These are phyloP conservation scores for Drosophila koepferae DNA, from an alignment of 2,888 invertebrate species.

Conservation along the genomic window DNA sequence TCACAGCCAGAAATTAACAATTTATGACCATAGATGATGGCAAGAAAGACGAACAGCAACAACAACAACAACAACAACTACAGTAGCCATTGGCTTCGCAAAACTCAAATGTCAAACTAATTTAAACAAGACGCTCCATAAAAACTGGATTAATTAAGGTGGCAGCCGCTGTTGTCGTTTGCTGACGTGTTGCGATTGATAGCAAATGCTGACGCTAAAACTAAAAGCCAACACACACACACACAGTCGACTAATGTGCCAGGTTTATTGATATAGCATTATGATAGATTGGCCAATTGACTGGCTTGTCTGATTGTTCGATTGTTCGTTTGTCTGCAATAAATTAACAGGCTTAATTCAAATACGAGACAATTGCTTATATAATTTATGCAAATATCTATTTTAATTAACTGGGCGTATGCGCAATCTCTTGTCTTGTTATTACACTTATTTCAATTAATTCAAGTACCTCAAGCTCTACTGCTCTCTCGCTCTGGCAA, in stretches of 20 bases:
- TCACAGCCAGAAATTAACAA: slow-evolving; percentile 65
- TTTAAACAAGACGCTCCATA: slow-evolving; percentile 70
- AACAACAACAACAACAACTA: slow-evolving; percentile 14
- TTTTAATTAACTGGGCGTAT: slow-evolving; percentile 77
- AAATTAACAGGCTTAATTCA: slow-evolving; percentile 34
- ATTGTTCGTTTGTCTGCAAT: slow-evolving; percentile 22
- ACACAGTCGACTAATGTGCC: not conserved
- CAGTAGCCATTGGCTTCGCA: slow-evolving; percentile 35
- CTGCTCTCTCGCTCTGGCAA: slow-evolving; percentile 34
- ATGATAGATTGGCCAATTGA: slow-evolving; percentile 52
- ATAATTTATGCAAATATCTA: slow-evolving; percentile 68
- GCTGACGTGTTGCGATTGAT: slow-evolving; percentile 32
- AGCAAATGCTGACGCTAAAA: not conserved
- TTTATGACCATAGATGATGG: slow-evolving; percentile 59
- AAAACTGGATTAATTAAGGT: slow-evolving; percentile 79
- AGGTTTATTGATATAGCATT: slow-evolving; percentile 26
- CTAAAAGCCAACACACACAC: not conserved
- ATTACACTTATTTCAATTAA: slow-evolving; percentile 72
- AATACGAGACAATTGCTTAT: slow-evolving; percentile 53
- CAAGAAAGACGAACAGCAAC: slow-evolving; percentile 22
- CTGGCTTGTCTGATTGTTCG: slow-evolving; percentile 36
- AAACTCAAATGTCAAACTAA: slow-evolving; percentile 78
- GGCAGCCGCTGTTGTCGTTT: slow-evolving; percentile 31
- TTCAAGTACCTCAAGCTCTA: slow-evolving; percentile 28
- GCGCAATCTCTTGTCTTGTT: slow-evolving; percentile 66